Evolutionary conservation across 1,140 invertebrate genomes (phyloP).

Genomic region (Papilio aristodemus): DNA sequence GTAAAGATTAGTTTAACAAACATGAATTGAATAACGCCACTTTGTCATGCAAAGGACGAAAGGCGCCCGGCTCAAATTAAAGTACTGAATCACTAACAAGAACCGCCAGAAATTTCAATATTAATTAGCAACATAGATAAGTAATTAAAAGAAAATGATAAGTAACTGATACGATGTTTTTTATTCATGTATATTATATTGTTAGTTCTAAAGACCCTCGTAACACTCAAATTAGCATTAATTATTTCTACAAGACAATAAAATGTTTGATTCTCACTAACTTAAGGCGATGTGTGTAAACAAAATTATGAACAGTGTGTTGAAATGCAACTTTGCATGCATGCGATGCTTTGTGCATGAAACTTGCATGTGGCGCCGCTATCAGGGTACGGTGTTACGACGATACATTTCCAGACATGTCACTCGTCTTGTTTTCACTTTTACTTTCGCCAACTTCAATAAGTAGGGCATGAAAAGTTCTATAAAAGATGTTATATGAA

Average conservation of each 20-base stretch:
- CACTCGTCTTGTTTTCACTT: not conserved
- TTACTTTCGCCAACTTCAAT: not conserved
- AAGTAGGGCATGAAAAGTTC: not conserved
- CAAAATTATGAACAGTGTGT: conserved; percentile 1
- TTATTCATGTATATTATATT: too few species aligned
- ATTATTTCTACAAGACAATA: too few species aligned
- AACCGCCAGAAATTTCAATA: too few species aligned
- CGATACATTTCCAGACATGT: conserved; percentile 1
- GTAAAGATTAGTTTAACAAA: conserved; percentile 3
- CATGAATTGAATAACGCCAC: not conserved
- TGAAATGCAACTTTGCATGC: conserved; percentile 4
- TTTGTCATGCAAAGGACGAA: conserved; percentile 11
- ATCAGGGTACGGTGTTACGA: not conserved
- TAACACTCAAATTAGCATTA: too few species aligned
- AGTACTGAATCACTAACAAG: too few species aligned
- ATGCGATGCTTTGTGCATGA: not conserved
- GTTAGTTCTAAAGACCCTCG: too few species aligned
- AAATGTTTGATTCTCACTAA: not conserved
- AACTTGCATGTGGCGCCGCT: not conserved
- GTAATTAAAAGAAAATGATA: too few species aligned
- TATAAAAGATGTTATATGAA: not conserved
- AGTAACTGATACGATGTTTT: too few species aligned
- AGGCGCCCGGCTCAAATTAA: not conserved
- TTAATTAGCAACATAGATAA: too few species aligned
- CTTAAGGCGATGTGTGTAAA: not conserved